A percentile compares a stretch with the other conserved stretches of the same genome.
These are phyloP conservation scores for Bombyx mori DNA, from an alignment of 1,140 invertebrate species.

Conservation along the genomic window ASM3026992v2 NC_085124.1:8437001-8437500, in stretches of 20 bases:
- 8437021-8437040: constrained; percentile 25
- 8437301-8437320: constrained; percentile 14
- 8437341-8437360: no score
- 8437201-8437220: constrained; percentile 49
- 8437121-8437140: constrained; percentile 48
- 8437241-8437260: constrained; percentile 12
- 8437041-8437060: constrained; percentile 52
- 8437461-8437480: no score
- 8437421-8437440: no score
- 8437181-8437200: constrained; percentile 50
- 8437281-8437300: constrained; percentile 44
- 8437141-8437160: constrained; percentile 39
- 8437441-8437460: no score
- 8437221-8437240: constrained; percentile 12
- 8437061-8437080: constrained; percentile 50
- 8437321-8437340: no score
- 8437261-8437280: constrained; percentile 34
- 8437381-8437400: no score
- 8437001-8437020: no score
- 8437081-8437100: constrained; percentile 27
- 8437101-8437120: constrained; percentile 31
- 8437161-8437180: constrained; percentile 34
- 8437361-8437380: no score
- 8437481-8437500: no score
- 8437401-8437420: no score